phyloP scores from a whole-genome alignment of 2,888 invertebrate genomes.

The Salticus scenicus region DNA sequence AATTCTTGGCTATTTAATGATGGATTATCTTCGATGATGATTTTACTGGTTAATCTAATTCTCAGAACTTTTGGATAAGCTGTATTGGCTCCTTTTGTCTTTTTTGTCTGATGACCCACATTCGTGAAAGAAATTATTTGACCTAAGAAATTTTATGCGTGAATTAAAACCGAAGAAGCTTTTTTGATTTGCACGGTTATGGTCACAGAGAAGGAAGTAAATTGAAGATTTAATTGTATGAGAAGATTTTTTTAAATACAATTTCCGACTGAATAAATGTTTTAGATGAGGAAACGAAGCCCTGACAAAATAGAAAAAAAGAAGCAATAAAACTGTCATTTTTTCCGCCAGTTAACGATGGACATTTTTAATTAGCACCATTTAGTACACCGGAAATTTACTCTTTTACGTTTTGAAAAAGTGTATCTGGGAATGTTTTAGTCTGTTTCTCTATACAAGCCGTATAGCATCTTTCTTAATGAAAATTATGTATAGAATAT shows the following conservation, averaged over 20 bases:
- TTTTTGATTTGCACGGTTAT: neutral
- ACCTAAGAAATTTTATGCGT: neutral
- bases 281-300: neutral
- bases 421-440: no score
- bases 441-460: no score
- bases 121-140: neutral
- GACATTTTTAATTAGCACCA: no score
- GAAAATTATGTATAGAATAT: no score
- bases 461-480: no score
- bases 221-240: neutral
- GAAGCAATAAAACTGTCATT: neutral
- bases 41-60: no score
- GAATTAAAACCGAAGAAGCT: neutral
- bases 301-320: neutral
- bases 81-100: no score
- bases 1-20: no score
- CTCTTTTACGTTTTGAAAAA: no score
- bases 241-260: neutral
- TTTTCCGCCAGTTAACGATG: neutral
- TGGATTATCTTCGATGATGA: no score
- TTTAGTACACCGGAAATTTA: no score
- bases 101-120: neutral
- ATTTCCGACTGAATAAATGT: neutral
- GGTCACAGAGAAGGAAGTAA: neutral
- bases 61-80: no score